Percentiles rank a stretch among this genome's conserved stretches.
Conservation (phyloP, 2,888 invertebrate genomes). For the Magallana nippona region DNA sequence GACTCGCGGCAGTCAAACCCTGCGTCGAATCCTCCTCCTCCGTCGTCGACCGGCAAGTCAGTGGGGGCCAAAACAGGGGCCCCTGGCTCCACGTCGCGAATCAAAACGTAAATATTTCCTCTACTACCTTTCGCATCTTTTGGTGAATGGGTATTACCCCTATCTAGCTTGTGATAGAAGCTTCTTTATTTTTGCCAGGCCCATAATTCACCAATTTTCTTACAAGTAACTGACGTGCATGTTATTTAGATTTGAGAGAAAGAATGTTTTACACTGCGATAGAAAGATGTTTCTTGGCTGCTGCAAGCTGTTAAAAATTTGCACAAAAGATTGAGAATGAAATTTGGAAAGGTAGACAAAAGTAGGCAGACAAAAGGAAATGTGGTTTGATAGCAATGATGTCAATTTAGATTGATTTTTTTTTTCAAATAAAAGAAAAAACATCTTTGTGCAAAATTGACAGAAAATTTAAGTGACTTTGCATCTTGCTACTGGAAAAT, state of each 20-base stretch:
- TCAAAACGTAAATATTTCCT: slow-evolving; percentile 27
- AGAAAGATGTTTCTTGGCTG: too few relatives aligned
- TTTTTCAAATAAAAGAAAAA: too few relatives aligned
- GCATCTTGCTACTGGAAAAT: too few relatives aligned
- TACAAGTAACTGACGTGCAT: slow-evolving; percentile 19
- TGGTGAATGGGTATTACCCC: not conserved
- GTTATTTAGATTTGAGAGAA: not conserved
- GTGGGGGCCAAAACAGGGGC: slow-evolving; percentile 20
- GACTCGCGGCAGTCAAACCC: not conserved
- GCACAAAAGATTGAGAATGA: too few relatives aligned
- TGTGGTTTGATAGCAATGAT: too few relatives aligned
- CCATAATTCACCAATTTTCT: not conserved
- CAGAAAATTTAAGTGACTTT: too few relatives aligned
- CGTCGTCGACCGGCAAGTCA: not conserved
- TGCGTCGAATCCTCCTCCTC: not conserved
- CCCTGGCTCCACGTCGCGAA: slow-evolving; percentile 14
- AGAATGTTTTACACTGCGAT: too few relatives aligned
- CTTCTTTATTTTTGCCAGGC: not conserved
- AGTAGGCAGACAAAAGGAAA: too few relatives aligned
- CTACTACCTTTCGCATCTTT: slow-evolving; percentile 18
- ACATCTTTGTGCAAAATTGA: too few relatives aligned
- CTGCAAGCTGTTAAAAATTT: too few relatives aligned
- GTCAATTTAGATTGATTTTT: too few relatives aligned
- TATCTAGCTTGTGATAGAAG: slow-evolving; percentile 5
- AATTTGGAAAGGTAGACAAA: too few relatives aligned